Evolutionary conservation across 2,113 vertebrate genomes (phyloP).

Genomic region (Dicentrarchus labrax): DNA sequence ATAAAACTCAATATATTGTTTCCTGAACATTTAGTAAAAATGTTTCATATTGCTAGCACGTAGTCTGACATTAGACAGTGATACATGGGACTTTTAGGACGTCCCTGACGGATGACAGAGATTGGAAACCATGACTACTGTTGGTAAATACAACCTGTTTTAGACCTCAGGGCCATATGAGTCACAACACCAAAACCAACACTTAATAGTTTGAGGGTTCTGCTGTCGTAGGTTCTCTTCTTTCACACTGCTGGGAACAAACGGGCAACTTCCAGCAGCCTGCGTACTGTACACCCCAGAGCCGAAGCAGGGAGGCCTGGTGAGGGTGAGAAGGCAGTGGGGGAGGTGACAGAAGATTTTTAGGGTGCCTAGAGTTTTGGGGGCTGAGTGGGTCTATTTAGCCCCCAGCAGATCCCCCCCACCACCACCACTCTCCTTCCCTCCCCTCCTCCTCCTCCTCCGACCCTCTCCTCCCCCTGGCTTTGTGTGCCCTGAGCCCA

Average conservation of each 20-base stretch:
- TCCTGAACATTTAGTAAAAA: background rate
- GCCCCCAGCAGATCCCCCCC: constrained; percentile 77
- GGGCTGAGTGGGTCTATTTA: constrained; percentile 83
- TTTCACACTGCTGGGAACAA: constrained; percentile 31
- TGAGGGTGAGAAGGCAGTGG: constrained; percentile 45
- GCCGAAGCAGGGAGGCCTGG: constrained; percentile 32
- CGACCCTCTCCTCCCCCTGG: constrained; percentile 79
- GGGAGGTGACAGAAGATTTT: constrained; percentile 55
- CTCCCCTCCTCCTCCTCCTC: constrained; percentile 45
- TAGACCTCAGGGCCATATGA: constrained; percentile 55
- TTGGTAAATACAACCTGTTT: constrained; percentile 58
- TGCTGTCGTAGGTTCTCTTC: constrained; percentile 19
- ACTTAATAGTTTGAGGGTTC: constrained; percentile 49
- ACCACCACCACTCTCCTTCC: constrained; percentile 30
- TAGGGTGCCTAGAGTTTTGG: constrained; percentile 80
- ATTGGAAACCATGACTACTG: constrained; percentile 59
- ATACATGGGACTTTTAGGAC: constrained; percentile 40
- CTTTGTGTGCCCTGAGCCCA: constrained; percentile 85
- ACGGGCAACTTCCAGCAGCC: constrained; percentile 9
- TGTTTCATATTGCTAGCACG: background rate
- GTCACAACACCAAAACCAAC: constrained; percentile 62
- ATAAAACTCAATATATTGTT: background rate
- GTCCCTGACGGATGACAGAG: constrained; percentile 50
- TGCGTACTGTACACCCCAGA: constrained; percentile 58
- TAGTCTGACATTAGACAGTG: constrained; percentile 25